Percentiles rank a stretch among this genome's conserved stretches.
Evolutionary conservation across 2,797 vertebrate species (phyloP).

Genomic region (Iguana delicatissima): DNA sequence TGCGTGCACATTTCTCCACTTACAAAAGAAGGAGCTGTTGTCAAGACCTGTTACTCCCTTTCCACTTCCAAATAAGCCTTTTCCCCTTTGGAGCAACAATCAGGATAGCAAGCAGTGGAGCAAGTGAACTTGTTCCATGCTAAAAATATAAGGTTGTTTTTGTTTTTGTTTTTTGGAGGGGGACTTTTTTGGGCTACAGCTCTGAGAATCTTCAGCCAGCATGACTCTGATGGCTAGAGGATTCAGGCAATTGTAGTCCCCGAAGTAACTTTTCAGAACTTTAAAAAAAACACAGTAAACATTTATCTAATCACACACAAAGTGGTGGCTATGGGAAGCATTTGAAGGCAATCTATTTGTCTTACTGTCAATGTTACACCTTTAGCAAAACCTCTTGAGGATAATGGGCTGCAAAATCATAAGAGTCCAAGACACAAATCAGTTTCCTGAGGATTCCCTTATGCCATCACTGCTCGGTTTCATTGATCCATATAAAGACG

Average conservation of each 20-base stretch:
- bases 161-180: no score
- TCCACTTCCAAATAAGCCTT: neutral
- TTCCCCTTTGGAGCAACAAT: neutral
- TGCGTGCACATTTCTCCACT: neutral
- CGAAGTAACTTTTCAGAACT: no score
- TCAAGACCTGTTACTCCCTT: neutral
- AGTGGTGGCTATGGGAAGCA: no score
- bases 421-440: slow-evolving; percentile 56
- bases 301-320: neutral
- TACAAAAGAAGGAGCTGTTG: neutral
- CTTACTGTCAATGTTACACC: neutral
- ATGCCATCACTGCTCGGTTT: no score
- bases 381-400: neutral
- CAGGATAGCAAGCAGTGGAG: neutral
- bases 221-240: no score
- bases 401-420: slow-evolving; percentile 34
- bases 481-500: no score
- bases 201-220: no score
- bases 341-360: neutral
- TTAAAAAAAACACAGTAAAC: no score
- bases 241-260: no score
- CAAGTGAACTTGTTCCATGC: neutral
- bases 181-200: no score
- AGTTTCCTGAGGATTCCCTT: neutral
- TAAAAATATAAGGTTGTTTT: neutral